phyloP scores from a whole-genome alignment of 2,888 invertebrate species.

The Augiades crinisus region DNA sequence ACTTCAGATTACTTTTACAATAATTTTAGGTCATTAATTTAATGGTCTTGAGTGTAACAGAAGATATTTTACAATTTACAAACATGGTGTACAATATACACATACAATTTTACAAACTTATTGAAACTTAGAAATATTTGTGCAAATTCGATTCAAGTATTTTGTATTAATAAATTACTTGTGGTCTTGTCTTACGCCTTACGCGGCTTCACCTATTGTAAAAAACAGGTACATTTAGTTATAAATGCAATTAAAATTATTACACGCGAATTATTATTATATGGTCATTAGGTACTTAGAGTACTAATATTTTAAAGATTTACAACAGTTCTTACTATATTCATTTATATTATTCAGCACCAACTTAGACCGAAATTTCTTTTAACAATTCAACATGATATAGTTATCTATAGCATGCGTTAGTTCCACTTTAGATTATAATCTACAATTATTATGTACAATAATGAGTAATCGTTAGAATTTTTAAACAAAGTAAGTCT shows the following conservation, averaged over 20 bases:
- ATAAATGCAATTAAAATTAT: constrained; percentile 37
- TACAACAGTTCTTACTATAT: constrained; percentile 29
- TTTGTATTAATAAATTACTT: background rate
- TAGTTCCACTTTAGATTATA: constrained; percentile 7
- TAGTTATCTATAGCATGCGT: constrained; percentile 25
- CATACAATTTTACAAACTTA: background rate
- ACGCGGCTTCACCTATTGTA: constrained; percentile 25
- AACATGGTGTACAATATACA: no score
- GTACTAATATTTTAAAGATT: constrained; percentile 39
- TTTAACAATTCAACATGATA: constrained; percentile 29
- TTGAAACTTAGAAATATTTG: background rate
- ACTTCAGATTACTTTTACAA: no score
- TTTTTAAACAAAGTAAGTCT: constrained; percentile 75
- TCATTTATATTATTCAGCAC: constrained; percentile 37
- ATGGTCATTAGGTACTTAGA: constrained; percentile 45
- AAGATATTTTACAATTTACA: no score
- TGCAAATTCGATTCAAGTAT: background rate
- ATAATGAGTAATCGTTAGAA: constrained; percentile 38
- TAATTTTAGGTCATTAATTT: no score
- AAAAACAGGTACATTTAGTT: constrained; percentile 47
- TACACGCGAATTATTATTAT: constrained; percentile 34
- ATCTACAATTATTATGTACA: constrained; percentile 30
- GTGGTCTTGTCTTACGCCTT: background rate
- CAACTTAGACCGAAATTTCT: constrained; percentile 32
- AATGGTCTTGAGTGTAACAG: no score